Conservation (phyloP, 2,113 vertebrate species). For the Tychaedon coryphoeus region DNA sequence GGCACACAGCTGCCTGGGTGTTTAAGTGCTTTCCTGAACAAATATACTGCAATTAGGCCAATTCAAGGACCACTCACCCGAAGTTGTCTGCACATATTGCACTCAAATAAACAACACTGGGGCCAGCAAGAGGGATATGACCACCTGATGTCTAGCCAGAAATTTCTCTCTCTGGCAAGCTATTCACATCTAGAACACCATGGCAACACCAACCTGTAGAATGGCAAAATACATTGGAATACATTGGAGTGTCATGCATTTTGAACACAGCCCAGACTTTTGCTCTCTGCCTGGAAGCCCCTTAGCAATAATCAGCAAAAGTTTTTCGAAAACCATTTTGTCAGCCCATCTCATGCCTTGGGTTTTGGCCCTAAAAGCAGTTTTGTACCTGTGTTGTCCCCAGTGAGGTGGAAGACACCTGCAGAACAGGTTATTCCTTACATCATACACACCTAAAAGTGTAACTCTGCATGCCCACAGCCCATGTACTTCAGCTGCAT, state of each 20-base stretch:
- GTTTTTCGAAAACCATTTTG: neutral
- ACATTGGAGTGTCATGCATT: neutral
- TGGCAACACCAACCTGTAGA: neutral
- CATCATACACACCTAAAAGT: rapidly evolving
- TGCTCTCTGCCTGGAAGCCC: neutral
- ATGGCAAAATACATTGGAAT: neutral
- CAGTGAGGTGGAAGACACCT: neutral
- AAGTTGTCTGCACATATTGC: neutral
- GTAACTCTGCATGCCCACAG: neutral
- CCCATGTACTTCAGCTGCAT: rapidly evolving
- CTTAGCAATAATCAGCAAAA: neutral
- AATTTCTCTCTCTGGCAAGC: neutral
- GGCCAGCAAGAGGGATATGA: neutral
- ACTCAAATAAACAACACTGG: neutral
- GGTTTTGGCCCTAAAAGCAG: neutral
- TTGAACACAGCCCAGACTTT: neutral
- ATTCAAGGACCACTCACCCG: neutral
- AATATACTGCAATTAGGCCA: conserved; percentile 29
- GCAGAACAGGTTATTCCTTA: neutral
- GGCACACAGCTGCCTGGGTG: neutral
- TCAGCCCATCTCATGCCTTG: neutral
- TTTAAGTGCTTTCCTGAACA: conserved; percentile 9
- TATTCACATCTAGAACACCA: neutral
- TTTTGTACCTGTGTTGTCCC: neutral
- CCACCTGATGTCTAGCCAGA: neutral